phyloP scores from a whole-genome alignment of 1,140 invertebrate genomes.

The Magallana ariakensis region DNA sequence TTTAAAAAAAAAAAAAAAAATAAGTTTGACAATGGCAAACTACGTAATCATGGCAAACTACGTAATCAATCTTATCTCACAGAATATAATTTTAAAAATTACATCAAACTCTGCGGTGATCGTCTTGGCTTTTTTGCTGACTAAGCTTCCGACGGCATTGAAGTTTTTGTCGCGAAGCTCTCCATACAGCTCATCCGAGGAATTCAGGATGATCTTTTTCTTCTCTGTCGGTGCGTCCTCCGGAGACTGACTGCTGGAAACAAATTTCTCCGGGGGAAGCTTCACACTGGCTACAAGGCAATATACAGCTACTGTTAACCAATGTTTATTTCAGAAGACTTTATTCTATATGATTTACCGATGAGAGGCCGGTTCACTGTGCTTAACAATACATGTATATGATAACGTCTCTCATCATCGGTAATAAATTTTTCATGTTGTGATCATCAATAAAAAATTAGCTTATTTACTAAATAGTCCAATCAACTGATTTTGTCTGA shows the following conservation, averaged over 20 bases:
- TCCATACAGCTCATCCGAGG: conserved; percentile 92
- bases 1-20: no score
- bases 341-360: no score
- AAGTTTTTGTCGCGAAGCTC: conserved; percentile 96
- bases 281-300: conserved; percentile 86
- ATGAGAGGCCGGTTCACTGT: no score
- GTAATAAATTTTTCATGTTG: no score
- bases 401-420: no score
- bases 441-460: no score
- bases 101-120: conserved; percentile 90
- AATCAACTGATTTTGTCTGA: no score
- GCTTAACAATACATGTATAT: no score
- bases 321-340: neutral
- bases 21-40: no score
- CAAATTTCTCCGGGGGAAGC: conserved; percentile 91
- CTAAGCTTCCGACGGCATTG: conserved; percentile 90
- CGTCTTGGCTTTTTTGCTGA: conserved; percentile 92
- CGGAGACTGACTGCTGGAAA: conserved; percentile 60
- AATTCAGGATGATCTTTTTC: conserved; percentile 93
- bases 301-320: neutral
- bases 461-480: no score
- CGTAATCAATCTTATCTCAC: no score
- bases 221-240: conserved; percentile 83
- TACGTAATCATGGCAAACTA: no score
- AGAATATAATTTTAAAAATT: conserved; percentile 38